Evolutionary conservation across 2,888 invertebrate genomes (phyloP).

Genomic region (Arctia plantaginis): DNA sequence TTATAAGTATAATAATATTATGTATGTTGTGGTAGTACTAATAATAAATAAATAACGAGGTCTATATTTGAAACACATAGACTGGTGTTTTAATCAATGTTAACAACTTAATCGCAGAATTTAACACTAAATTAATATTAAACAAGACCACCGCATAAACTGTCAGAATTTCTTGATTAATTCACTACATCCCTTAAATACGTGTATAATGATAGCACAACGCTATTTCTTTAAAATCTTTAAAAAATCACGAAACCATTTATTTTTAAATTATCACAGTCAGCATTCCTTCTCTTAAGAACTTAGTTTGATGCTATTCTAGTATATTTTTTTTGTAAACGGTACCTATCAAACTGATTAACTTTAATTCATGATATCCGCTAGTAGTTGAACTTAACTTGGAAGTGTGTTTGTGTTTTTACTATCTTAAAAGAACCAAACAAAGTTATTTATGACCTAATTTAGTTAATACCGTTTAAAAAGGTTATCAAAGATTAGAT

Average conservation of each 20-base stretch:
- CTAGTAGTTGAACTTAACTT: background rate
- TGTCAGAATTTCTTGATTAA: no score
- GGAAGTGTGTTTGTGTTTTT: background rate
- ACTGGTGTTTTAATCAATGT: background rate
- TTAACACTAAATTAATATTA: background rate
- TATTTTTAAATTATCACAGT: background rate
- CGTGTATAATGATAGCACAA: no score
- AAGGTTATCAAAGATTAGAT: constrained; percentile 33
- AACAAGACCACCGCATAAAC: background rate
- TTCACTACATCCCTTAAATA: background rate
- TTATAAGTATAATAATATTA: no score
- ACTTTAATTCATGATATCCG: background rate
- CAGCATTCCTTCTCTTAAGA: background rate
- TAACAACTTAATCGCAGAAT: background rate
- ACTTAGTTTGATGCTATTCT: background rate
- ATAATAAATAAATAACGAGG: no score
- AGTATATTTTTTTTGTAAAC: background rate
- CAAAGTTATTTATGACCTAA: constrained; percentile 5
- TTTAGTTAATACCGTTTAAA: constrained; percentile 4
- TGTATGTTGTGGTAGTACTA: no score
- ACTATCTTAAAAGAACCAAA: background rate
- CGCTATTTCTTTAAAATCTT: background rate
- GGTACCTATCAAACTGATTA: background rate
- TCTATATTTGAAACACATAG: constrained; percentile 22
- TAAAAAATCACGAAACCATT: background rate